Conservation (phyloP, 2,888 invertebrate genomes). For the Lymantria dispar region DNA sequence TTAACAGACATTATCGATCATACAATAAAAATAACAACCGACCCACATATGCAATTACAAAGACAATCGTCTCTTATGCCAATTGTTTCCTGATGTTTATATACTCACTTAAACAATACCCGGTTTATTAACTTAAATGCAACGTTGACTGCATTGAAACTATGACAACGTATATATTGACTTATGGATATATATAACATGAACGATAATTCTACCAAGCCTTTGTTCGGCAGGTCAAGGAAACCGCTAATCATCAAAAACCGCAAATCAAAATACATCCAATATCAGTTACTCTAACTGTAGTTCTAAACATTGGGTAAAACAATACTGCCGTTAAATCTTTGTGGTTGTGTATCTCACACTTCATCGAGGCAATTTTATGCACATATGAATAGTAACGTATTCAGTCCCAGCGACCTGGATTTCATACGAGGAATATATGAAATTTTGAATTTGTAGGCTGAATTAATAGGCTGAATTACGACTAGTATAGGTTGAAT, state of each 20-base stretch:
- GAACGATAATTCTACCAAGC: constrained; percentile 9
- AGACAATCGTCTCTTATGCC: constrained; percentile 21
- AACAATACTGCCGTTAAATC: constrained; percentile 45
- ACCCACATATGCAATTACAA: constrained; percentile 1
- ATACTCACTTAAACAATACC: constrained; percentile 35
- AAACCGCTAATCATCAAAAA: constrained; percentile 31
- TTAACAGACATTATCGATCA: background rate
- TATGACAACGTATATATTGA: constrained; percentile 21
- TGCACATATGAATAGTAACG: constrained; percentile 19
- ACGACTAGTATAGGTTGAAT: constrained; percentile 10
- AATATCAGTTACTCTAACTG: constrained; percentile 44
- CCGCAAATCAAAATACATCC: constrained; percentile 16
- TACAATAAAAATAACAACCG: constrained; percentile 10
- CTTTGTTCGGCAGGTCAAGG: constrained; percentile 27
- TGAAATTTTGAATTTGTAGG: no score
- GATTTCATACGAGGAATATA: constrained; percentile 55
- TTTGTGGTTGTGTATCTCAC: constrained; percentile 47
- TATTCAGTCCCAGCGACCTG: constrained; percentile 52
- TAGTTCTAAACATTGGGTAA: constrained; percentile 43
- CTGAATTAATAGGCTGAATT: constrained; percentile 15
- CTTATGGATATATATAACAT: constrained; percentile 20
- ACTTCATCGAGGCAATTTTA: constrained; percentile 40
- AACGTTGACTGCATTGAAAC: constrained; percentile 15
- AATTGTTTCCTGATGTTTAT: constrained; percentile 40
- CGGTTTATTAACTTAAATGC: constrained; percentile 36